These are phyloP conservation scores for Sicus ferrugineus DNA, from an alignment of 2,888 invertebrate species.

Conservation along the genomic window DNA sequence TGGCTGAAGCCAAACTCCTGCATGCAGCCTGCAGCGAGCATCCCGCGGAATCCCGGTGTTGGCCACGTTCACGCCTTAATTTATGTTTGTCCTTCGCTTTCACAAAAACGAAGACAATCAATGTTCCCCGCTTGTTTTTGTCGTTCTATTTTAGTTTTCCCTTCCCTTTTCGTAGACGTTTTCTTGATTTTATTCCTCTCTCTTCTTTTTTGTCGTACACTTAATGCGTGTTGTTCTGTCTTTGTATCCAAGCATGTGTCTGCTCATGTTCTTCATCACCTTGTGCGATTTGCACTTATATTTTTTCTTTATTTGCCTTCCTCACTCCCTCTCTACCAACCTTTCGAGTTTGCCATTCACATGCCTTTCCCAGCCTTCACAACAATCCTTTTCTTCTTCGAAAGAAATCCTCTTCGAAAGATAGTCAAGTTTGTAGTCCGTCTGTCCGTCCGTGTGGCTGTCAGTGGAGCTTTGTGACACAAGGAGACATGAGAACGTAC, in stretches of 20 bases:
- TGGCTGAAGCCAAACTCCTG: not conserved
- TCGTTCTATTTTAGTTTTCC: constrained; percentile 2
- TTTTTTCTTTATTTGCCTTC: not conserved
- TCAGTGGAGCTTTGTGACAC: too few relatives aligned
- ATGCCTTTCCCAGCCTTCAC: not conserved
- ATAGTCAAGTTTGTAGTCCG: too few relatives aligned
- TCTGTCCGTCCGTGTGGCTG: too few relatives aligned
- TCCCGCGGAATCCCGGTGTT: too few relatives aligned
- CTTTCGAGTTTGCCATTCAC: not conserved
- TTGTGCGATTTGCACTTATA: not conserved
- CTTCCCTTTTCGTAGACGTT: not conserved
- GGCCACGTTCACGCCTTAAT: constrained; percentile 17
- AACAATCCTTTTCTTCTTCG: not conserved
- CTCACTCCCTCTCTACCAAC: not conserved
- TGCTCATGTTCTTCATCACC: not conserved
- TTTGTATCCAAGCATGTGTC: not conserved
- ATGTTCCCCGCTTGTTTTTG: constrained; percentile 27
- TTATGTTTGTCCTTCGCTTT: constrained; percentile 29
- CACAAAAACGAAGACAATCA: constrained; percentile 31
- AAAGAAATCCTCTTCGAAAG: not conserved
- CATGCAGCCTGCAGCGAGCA: not conserved
- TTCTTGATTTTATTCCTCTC: not conserved
- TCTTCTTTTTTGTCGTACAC: not conserved
- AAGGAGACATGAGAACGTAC: too few relatives aligned
- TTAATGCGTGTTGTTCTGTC: not conserved